Percentiles rank a stretch among this genome's conserved stretches.
Evolutionary conservation across 2,797 vertebrate species (phyloP).

Genomic region (Semaprochilodus insignis): DNA sequence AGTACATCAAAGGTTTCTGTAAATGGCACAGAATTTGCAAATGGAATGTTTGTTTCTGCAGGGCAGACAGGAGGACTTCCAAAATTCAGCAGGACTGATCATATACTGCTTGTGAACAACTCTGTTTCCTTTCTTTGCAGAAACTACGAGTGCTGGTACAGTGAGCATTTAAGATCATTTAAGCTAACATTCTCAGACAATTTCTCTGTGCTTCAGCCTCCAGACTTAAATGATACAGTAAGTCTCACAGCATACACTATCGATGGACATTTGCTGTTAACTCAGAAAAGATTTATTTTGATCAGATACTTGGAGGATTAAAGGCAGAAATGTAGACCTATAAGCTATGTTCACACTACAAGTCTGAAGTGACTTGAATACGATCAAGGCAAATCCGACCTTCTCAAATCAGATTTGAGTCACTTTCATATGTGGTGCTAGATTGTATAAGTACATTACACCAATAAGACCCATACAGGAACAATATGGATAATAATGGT

Average conservation of each 20-base stretch:
- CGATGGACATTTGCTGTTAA: slow-evolving; percentile 45
- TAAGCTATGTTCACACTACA: too few relatives aligned
- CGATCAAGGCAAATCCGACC: background rate
- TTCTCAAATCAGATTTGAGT: background rate
- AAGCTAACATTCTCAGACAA: slow-evolving; percentile 10
- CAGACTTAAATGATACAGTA: slow-evolving; percentile 51
- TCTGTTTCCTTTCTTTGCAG: slow-evolving; percentile 38
- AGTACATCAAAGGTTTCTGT: slow-evolving; percentile 33
- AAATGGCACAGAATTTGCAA: slow-evolving; percentile 31
- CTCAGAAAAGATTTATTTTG: slow-evolving; percentile 41
- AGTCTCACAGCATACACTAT: slow-evolving; percentile 48
- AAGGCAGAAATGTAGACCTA: slow-evolving; percentile 8
- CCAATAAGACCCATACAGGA: too few relatives aligned
- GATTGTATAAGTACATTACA: too few relatives aligned
- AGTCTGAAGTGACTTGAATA: too few relatives aligned
- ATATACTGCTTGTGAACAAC: slow-evolving; percentile 23
- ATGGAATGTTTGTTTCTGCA: slow-evolving; percentile 22
- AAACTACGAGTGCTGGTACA: slow-evolving; percentile 43
- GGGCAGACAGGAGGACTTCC: background rate
- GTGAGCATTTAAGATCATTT: slow-evolving; percentile 48
- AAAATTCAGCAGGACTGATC: too few relatives aligned
- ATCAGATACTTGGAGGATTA: slow-evolving; percentile 18
- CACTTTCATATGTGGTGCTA: too few relatives aligned
- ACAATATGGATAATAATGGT: too few relatives aligned
- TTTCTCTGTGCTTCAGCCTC: slow-evolving; percentile 25